phyloP scores from a whole-genome alignment of 2,797 vertebrate genomes.

The Tenualosa ilisha region DNA sequence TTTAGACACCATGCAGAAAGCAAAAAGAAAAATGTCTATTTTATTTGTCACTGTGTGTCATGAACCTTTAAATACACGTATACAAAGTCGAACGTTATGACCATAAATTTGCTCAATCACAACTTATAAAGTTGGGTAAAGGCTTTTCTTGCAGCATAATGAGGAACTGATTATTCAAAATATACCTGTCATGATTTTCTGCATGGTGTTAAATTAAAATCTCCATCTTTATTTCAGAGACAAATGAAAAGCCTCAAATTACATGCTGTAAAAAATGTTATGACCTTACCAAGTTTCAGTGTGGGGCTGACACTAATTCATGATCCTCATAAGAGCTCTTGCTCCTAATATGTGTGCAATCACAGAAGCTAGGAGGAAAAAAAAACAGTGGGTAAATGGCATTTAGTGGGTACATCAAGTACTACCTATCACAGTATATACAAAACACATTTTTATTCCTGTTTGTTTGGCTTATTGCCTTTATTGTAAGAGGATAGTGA shows the following conservation, averaged over 20 bases:
- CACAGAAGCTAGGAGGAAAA: background rate
- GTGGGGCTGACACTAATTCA: background rate
- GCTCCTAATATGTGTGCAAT: background rate
- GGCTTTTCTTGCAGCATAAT: slow-evolving; percentile 34
- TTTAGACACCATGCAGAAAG: slow-evolving; percentile 73
- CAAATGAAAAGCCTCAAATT: slow-evolving; percentile 35
- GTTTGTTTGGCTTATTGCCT: too few species aligned
- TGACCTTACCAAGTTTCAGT: background rate
- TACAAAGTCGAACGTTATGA: slow-evolving; percentile 33
- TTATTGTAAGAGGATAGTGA: too few species aligned
- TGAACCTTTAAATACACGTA: slow-evolving; percentile 54
- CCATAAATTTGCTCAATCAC: slow-evolving; percentile 41
- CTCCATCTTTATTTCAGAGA: slow-evolving; percentile 26
- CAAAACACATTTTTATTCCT: too few species aligned
- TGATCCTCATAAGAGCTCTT: background rate
- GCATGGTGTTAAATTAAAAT: slow-evolving; percentile 21
- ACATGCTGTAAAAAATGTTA: slow-evolving; percentile 37
- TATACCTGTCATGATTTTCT: slow-evolving; percentile 44
- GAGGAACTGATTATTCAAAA: slow-evolving; percentile 37
- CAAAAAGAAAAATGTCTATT: slow-evolving; percentile 58
- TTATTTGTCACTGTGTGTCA: slow-evolving; percentile 66
- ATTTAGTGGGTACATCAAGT: background rate
- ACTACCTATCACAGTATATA: too few species aligned
- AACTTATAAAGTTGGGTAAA: slow-evolving; percentile 29
- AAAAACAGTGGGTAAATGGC: background rate